Evolutionary conservation across 1,140 invertebrate genomes (phyloP).

Genomic region (Bombyx mandarina): DNA sequence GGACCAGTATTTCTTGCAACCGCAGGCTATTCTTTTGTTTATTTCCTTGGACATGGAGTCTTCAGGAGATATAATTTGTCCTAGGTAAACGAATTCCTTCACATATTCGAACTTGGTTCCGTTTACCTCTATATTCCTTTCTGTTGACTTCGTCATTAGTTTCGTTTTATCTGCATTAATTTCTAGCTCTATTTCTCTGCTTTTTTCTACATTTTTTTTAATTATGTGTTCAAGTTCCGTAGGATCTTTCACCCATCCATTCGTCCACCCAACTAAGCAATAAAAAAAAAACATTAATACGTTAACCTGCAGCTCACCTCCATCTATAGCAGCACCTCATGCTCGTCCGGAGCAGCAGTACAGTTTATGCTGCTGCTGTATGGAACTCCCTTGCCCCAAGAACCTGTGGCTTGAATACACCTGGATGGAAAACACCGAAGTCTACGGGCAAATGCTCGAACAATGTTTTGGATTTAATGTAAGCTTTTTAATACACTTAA

Average conservation of each 20-base stretch:
- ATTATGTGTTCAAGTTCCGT: background rate
- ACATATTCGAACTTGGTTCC: no score
- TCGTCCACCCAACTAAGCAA: no score
- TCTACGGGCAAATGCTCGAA: conserved; percentile 8
- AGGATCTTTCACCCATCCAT: no score
- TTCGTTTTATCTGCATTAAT: no score
- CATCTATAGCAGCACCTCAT: background rate
- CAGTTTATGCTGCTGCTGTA: conserved; percentile 7
- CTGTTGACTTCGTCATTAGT: no score
- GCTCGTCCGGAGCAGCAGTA: background rate
- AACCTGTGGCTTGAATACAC: conserved; percentile 8
- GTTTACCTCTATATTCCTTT: no score
- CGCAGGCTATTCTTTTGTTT: no score
- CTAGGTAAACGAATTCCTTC: no score
- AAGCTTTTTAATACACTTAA: background rate
- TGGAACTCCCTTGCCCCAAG: conserved; percentile 7
- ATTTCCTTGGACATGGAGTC: no score
- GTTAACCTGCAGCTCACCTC: background rate
- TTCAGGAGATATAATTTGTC: no score
- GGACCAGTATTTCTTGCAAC: no score
- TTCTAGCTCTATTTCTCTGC: no score
- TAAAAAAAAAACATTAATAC: background rate
- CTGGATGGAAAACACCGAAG: conserved; percentile 7
- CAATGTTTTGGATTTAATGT: conserved; percentile 10
- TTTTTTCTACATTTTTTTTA: background rate